Evolutionary conservation across 2,888 invertebrate genomes (phyloP), one percentile per base, ranked within the genome.

Genomic region (Agonopterix alstromeriana): DNA sequence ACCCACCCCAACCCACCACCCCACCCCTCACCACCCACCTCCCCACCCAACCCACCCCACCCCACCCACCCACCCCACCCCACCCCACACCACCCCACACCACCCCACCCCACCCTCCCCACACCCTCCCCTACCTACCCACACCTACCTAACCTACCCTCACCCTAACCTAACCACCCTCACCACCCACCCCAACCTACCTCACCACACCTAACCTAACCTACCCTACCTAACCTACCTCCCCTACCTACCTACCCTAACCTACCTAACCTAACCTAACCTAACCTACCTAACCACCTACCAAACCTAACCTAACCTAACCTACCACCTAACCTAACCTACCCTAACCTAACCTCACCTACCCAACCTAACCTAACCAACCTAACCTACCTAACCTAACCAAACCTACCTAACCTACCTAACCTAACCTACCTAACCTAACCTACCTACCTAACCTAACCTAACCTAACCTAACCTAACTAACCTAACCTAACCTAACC

Each of bases 1-100:
- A 55, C 55, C 36, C 53, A 52, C 54, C 52, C 56, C 55, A 51
- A 56, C 54, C 58, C 55, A 54, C 56, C 56, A 54, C 54, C 54
- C 53, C 50, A 47, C 52, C 52, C 46, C 41, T n/a, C n/a, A 46
- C 40, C 49, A 46, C 43, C 46, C 46, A 46, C 49, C 46, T 46
- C 46, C 49, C 49, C 46, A 51, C 45, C 48, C 46, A 51, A 51
- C 48, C 51, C 48, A 51, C 48, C 51, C 51, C 48, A 51, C 48
- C 51, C 51, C 48, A 51, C 48, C 51, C 48, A 51, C 48, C 51
- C 51, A 48, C 46, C 46, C 48, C 48, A 48, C 46, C 47, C 47
- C 52, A 44, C 44, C 47, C 46, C 48, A 43, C 46, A 51, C 48
- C 51, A 48, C 45, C 45, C 48, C 51, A 48, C 45, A 48, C 48